phyloP scores from a whole-genome alignment of 2,888 invertebrate species.

The Boloria selene region DNA sequence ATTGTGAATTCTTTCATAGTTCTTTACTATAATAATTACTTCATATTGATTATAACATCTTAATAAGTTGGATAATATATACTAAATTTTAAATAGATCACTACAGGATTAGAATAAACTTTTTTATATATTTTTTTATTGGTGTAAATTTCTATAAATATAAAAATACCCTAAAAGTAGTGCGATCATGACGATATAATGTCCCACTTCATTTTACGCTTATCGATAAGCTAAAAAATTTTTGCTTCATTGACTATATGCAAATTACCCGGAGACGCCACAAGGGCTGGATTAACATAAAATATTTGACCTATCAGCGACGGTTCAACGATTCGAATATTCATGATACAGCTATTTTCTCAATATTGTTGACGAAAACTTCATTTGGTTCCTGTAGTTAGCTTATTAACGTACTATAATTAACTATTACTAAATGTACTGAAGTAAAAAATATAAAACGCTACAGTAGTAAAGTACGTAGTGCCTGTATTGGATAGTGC shows the following conservation, averaged over 20 bases:
- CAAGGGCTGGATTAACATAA: constrained; percentile 47
- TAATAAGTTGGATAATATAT: too few species aligned
- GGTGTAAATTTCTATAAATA: background rate
- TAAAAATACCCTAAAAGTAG: constrained; percentile 2
- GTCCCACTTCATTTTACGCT: constrained; percentile 47
- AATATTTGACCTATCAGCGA: constrained; percentile 46
- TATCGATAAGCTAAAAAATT: constrained; percentile 47
- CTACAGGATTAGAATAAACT: background rate
- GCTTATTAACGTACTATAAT: background rate
- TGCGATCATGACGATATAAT: constrained; percentile 8
- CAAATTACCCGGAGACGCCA: constrained; percentile 45
- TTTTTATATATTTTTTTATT: too few species aligned
- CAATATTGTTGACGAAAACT: constrained; percentile 21
- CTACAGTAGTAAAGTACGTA: too few species aligned
- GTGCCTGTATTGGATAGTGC: too few species aligned
- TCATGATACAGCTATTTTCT: constrained; percentile 39
- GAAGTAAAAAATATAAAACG: too few species aligned
- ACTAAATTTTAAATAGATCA: too few species aligned
- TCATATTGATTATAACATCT: too few species aligned
- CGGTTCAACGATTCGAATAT: constrained; percentile 42
- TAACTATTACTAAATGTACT: too few species aligned
- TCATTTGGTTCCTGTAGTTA: constrained; percentile 7
- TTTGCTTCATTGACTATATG: constrained; percentile 48
- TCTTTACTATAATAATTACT: too few species aligned
- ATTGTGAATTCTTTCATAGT: too few species aligned